Conservation (phyloP, 1,140 invertebrate genomes). For the Anoplophora glabripennis region DNA sequence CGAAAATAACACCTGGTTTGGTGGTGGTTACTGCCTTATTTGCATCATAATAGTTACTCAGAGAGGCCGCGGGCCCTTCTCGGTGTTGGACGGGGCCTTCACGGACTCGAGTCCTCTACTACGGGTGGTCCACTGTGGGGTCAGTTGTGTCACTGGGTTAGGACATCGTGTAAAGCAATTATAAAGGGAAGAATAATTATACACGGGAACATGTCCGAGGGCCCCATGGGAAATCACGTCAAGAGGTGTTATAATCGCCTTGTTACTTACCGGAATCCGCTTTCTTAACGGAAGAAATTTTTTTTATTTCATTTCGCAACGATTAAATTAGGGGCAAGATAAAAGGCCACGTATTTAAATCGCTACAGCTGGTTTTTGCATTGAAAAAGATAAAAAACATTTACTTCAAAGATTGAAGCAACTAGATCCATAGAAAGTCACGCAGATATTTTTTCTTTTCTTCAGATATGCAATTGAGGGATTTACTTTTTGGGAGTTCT, state of each 20-base stretch:
- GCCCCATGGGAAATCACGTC: slow-evolving; percentile 21
- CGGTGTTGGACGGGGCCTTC: slow-evolving; percentile 1
- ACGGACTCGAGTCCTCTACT: not conserved
- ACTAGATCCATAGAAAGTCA: too few relatives aligned
- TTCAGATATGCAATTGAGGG: too few relatives aligned
- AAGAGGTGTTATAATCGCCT: not conserved
- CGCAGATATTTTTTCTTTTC: too few relatives aligned
- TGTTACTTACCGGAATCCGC: not conserved
- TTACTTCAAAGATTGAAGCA: too few relatives aligned
- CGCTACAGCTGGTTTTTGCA: too few relatives aligned
- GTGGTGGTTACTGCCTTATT: slow-evolving; percentile 31
- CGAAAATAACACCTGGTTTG: slow-evolving; percentile 33
- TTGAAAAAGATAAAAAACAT: too few relatives aligned
- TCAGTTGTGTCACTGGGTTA: slow-evolving; percentile 29
- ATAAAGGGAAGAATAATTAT: slow-evolving; percentile 33
- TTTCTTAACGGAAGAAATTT: not conserved
- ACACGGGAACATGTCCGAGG: slow-evolving; percentile 1
- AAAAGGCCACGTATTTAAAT: too few relatives aligned
- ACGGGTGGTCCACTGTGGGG: slow-evolving; percentile 19
- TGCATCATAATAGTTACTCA: slow-evolving; percentile 30
- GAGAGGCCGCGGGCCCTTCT: slow-evolving; percentile 14
- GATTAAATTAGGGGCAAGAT: too few relatives aligned
- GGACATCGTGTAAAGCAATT: slow-evolving; percentile 26
- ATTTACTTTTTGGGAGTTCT: too few relatives aligned
- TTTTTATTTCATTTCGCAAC: too few relatives aligned